Conservation (phyloP, 2,113 vertebrate species). For the Halcyon senegalensis region DNA sequence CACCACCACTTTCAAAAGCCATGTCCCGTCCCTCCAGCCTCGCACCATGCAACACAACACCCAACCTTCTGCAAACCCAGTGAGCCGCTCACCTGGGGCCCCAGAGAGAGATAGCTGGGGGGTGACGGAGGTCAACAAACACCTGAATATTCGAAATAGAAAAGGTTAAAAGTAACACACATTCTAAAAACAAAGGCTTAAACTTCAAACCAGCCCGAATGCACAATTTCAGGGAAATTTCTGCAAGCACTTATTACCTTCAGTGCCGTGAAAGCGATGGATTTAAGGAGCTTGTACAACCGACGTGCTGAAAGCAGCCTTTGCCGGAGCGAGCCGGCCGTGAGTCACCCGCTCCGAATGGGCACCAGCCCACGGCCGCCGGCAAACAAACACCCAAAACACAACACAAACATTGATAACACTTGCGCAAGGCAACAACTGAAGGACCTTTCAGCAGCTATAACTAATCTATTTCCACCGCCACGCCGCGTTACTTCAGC, state of each 20-base stretch:
- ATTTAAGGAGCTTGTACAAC: background rate
- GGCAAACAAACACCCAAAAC: constrained; percentile 31
- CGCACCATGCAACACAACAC: background rate
- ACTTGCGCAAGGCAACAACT: background rate
- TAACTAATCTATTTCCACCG: constrained; percentile 62
- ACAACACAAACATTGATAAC: constrained; percentile 51
- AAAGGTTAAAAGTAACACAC: background rate
- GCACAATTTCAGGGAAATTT: background rate
- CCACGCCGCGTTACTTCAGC: background rate
- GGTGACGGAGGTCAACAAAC: background rate
- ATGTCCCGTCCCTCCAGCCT: background rate
- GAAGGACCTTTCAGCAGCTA: constrained; percentile 31
- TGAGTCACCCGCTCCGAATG: constrained; percentile 28
- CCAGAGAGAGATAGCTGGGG: rapidly evolving
- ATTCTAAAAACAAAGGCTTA: background rate
- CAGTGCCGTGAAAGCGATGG: background rate
- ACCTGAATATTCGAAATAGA: background rate
- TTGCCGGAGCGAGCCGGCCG: background rate
- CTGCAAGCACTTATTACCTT: background rate
- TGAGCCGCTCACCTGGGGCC: rapidly evolving
- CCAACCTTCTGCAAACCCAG: background rate
- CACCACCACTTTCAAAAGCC: background rate
- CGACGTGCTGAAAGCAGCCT: background rate
- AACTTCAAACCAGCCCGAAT: constrained; percentile 13
- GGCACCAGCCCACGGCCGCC: background rate